These are phyloP conservation scores for Pyrocoelia pectoralis DNA, from an alignment of 2,888 invertebrate species.

Conservation along the genomic window DNA sequence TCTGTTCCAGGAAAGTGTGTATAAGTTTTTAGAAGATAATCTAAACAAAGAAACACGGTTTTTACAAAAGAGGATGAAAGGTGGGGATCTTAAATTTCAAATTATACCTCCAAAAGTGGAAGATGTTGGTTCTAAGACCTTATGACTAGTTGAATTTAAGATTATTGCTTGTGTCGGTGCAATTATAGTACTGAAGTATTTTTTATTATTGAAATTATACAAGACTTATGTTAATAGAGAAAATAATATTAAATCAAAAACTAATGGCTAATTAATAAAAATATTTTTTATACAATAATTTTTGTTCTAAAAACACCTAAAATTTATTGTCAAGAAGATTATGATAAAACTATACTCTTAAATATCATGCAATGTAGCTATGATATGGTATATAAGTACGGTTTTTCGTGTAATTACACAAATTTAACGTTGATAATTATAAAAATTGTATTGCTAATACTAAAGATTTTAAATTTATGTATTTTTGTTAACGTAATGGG, in stretches of 20 bases:
- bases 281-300: too few relatives aligned
- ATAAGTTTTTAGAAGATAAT: conserved; percentile 64
- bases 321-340: neutral
- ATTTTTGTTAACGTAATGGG: conserved; percentile 39
- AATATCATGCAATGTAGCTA: neutral
- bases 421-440: neutral
- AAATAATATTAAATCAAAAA: too few relatives aligned
- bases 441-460: conserved; percentile 16
- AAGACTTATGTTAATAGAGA: neutral
- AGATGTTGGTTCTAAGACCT: neutral
- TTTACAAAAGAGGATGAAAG: conserved; percentile 71
- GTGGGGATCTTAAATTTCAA: conserved; percentile 68
- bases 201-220: conserved; percentile 26
- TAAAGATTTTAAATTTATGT: neutral
- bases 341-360: conserved; percentile 3
- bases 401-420: neutral
- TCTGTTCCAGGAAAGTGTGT: conserved; percentile 65
- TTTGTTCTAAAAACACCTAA: neutral
- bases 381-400: conserved; percentile 6
- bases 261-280: too few relatives aligned
- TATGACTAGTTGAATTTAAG: conserved; percentile 42
- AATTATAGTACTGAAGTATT: conserved; percentile 28
- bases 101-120: conserved; percentile 62
- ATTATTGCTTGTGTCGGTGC: conserved; percentile 13
- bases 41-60: conserved; percentile 64